Base-by-base conservation (phyloP, 1,140 invertebrate genomes). In the Telenomus remus region DNA sequence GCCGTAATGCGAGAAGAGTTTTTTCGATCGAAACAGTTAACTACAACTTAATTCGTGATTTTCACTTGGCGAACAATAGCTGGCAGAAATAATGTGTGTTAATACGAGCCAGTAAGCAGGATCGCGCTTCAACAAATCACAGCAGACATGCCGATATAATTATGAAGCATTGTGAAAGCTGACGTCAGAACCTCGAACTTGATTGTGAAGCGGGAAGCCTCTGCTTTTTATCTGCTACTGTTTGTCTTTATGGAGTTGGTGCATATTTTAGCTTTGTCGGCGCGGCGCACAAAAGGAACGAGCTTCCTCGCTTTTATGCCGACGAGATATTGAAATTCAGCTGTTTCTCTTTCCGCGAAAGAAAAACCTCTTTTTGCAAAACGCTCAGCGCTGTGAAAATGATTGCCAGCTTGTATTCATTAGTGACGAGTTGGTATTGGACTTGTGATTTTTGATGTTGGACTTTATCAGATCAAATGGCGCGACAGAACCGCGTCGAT, bases 381-480 rank as follows among this genome's bases (percentile, higher is more conserved):
- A 16, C 12, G 39, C 35, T 39, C 50, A 56, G 50, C 46, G 14
- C 50, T 51, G 8, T 42, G 2, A 48, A 47, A 60, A n/a, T 33
- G 46, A 7, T 33, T 35, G 19, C n/a, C 33, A 0, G 33, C 11
- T 19, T 12, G 34, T 15, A 39, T 27, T 27, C 19, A 48, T 15
- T 37, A 19, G 19, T 12, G 54, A 43, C 15, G 16, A 42, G 39
- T 54, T 11, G 39, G 10, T 1, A 44, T 1, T 35, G 39, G 11
- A 34, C 13, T 12, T n/a, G 5, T 43, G 14, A 8, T n/a, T 11
- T 37, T 55, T 33, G 11, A 59, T 57, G n/a, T n/a, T n/a, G n/a
- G n/a, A 27, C 19, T 70, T 63, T 55, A 44, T 55, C 44, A 79
- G 80, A 81, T 78, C 74, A 80, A 75, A 80, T 79, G 61, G 78